Conservation (phyloP, 2,113 vertebrate genomes). For the Typhlomys cinereus region DNA sequence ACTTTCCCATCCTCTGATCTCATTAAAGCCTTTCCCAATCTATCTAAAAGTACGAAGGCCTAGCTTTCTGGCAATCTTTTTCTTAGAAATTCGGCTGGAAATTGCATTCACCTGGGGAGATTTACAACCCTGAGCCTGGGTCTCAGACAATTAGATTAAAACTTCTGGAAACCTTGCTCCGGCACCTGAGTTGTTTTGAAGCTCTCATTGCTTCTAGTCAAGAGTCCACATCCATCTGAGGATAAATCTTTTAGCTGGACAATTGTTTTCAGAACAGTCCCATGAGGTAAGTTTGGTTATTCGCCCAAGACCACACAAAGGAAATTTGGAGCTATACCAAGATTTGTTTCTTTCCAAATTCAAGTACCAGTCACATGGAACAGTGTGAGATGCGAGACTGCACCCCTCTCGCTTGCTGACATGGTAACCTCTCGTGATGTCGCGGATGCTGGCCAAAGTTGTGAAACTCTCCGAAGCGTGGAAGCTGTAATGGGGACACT, state of each 20-base stretch:
- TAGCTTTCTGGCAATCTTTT: neutral
- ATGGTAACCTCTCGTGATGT: neutral
- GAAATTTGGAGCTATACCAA: neutral
- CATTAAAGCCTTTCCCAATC: neutral
- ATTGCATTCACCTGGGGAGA: neutral
- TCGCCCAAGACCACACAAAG: too few species aligned
- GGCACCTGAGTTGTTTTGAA: neutral
- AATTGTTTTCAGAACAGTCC: neutral
- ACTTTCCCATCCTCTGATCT: neutral
- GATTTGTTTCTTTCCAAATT: neutral
- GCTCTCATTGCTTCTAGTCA: neutral
- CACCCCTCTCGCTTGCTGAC: neutral
- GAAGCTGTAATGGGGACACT: neutral
- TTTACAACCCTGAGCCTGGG: neutral
- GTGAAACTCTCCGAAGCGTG: neutral
- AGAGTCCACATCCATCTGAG: neutral
- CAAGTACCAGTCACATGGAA: neutral
- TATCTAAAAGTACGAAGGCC: neutral
- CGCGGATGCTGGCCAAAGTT: neutral
- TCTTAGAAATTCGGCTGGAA: neutral
- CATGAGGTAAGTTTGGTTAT: too few species aligned
- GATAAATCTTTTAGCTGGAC: neutral
- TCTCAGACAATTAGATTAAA: neutral
- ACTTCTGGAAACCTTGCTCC: neutral
- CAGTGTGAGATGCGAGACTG: neutral